Conservation (phyloP, 35 echinoderm and acorn worm genomes). For the Nesometra sesokonis region DNA sequence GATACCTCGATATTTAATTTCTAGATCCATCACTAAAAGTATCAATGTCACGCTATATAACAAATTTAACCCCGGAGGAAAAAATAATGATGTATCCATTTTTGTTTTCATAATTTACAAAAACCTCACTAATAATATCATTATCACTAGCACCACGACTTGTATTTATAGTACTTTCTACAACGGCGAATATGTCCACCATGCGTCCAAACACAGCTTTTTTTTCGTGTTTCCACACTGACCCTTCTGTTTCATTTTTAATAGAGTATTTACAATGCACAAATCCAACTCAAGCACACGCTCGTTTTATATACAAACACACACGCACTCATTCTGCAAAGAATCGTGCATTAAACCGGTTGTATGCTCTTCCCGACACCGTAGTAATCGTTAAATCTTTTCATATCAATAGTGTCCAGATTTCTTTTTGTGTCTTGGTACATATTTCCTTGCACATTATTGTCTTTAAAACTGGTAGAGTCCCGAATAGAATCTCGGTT, state of each 20-base stretch:
- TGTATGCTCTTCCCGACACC: conserved; percentile 45
- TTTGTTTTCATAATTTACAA: no score
- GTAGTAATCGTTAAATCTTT: conserved; percentile 43
- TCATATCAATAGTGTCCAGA: conserved; percentile 44
- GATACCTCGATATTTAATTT: no score
- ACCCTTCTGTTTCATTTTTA: background rate
- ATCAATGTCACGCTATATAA: no score
- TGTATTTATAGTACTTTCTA: background rate
- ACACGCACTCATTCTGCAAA: background rate
- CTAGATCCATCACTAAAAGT: no score
- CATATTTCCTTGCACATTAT: conserved; percentile 20
- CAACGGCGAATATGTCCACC: background rate
- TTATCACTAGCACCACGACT: background rate
- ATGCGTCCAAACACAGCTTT: background rate
- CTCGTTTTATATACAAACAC: background rate
- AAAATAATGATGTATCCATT: no score
- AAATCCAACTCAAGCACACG: background rate
- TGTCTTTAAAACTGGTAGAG: conserved; percentile 80
- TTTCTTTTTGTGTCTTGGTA: conserved; percentile 30
- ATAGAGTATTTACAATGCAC: background rate
- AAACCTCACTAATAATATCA: background rate
- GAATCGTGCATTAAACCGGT: conserved; percentile 21
- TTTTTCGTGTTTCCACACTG: background rate
- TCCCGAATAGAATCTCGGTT: conserved; percentile 82
- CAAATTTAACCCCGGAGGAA: no score